Evolutionary conservation across 2,888 invertebrate genomes (phyloP).

Genomic region (Melinaea menophilus): DNA sequence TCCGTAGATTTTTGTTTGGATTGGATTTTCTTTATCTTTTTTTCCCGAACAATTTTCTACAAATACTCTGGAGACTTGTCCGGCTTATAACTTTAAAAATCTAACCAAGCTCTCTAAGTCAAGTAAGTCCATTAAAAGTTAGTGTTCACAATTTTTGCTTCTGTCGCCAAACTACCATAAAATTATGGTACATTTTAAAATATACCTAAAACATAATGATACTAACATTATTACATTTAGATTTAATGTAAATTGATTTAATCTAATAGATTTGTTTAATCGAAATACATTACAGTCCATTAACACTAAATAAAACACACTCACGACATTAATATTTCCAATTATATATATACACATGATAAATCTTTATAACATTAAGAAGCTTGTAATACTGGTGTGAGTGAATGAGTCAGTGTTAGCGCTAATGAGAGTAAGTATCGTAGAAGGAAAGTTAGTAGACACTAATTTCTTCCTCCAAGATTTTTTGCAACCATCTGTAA

Average conservation of each 20-base stretch:
- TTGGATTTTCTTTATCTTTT: constrained; percentile 14
- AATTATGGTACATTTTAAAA: not conserved
- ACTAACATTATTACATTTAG: not conserved
- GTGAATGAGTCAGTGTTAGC: constrained; percentile 19
- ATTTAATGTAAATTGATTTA: not conserved
- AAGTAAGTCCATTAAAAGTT: too few relatives aligned
- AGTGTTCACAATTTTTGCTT: constrained; percentile 16
- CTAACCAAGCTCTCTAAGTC: constrained; percentile 19
- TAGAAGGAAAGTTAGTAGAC: constrained; percentile 23
- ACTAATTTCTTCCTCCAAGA: constrained; percentile 56
- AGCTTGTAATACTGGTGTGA: not conserved
- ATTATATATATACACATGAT: not conserved
- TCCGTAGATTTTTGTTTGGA: constrained; percentile 14
- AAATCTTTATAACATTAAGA: not conserved
- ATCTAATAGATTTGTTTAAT: not conserved
- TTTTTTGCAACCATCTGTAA: constrained; percentile 55
- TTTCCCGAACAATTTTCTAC: constrained; percentile 17
- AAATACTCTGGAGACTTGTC: constrained; percentile 18
- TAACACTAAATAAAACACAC: not conserved
- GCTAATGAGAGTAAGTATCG: constrained; percentile 9
- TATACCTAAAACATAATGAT: not conserved
- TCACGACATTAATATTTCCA: not conserved
- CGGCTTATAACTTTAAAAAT: constrained; percentile 17
- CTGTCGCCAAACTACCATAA: not conserved
- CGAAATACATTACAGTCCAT: not conserved